Base-by-base conservation (phyloP, 2,888 invertebrate genomes). In the Pterobdella sp. region DNA sequence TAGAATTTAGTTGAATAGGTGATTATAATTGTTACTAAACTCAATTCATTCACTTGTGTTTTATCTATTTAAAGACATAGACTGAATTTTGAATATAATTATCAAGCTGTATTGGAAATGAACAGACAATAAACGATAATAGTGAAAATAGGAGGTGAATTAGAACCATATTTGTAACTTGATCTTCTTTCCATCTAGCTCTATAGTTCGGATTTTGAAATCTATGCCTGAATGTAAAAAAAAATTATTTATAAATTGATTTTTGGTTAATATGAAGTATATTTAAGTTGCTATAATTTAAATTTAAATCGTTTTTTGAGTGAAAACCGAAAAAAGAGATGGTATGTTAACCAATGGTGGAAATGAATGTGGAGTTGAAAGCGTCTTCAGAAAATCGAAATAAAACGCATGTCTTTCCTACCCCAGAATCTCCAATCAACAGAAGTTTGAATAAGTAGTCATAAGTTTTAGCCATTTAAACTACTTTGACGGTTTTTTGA, bases 101-200 rank as follows among this genome's bases (percentile, higher is more conserved):
- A n/a, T n/a, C n/a, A n/a, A n/a, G n/a, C n/a, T n/a, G n/a, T n/a
- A n/a, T n/a, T n/a, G n/a, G n/a, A n/a, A n/a, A n/a, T n/a, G n/a
- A n/a, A n/a, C n/a, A n/a, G n/a, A n/a, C n/a, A n/a, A n/a, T n/a
- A n/a, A n/a, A n/a, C n/a, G n/a, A n/a, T n/a, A n/a, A n/a, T n/a
- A n/a, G n/a, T n/a, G n/a, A n/a, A n/a, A n/a, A n/a, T n/a, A n/a
- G n/a, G n/a, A n/a, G n/a, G n/a, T n/a, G n/a, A n/a, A n/a, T n/a
- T n/a, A n/a, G n/a, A 87, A 94, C 92, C 94, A 95, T 88, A 95
- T 95, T 85, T 95, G 95, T 79, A 95, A 86, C 87, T 95, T 95
- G 79, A 95, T 94, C 87, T 94, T 94, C 86, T 95, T 95, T 79
- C 94, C 95, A 83, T 92, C 88, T 79, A 95, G 87, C 85, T 95